Evolutionary conservation across 1,140 invertebrate genomes (phyloP).

Genomic region (Drosophila dunni): DNA sequence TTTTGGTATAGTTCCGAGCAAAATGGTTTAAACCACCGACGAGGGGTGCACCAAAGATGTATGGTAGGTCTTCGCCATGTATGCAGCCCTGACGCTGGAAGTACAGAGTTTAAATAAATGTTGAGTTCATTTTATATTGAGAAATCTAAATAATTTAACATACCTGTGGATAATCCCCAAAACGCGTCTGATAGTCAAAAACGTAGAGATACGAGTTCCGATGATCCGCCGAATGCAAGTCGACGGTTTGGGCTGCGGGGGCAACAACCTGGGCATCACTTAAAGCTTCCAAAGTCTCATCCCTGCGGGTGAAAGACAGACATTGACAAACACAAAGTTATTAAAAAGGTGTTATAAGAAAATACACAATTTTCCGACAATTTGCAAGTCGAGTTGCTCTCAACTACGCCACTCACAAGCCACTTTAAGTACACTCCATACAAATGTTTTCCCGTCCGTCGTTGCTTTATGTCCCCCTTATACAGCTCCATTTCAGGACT

Average conservation of each 20-base stretch:
- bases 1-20: conserved; percentile 94
- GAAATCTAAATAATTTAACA: conserved; percentile 41
- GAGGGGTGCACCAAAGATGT: conserved; percentile 93
- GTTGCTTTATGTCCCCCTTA: background rate
- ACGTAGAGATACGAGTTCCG: conserved; percentile 95
- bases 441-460: conserved; percentile 54
- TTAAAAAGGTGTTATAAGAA: conserved; percentile 35
- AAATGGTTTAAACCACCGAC: conserved; percentile 94
- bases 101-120: conserved; percentile 3
- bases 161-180: conserved; percentile 95
- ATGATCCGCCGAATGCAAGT: conserved; percentile 94
- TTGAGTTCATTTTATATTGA: background rate
- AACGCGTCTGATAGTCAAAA: conserved; percentile 97
- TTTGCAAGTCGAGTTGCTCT: conserved; percentile 63
- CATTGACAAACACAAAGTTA: conserved; percentile 8
- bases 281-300: conserved; percentile 96
- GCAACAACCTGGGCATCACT: conserved; percentile 97
- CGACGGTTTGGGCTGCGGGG: conserved; percentile 95
- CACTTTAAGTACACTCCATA: conserved; percentile 61
- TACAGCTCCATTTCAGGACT: conserved; percentile 8
- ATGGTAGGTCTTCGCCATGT: conserved; percentile 96
- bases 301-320: conserved; percentile 86
- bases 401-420: conserved; percentile 67
- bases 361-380: conserved; percentile 64
- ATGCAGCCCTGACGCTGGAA: conserved; percentile 92